Evolutionary conservation across 2,797 vertebrate genomes (phyloP).

Genomic region (Gymnopithys bicolor): DNA sequence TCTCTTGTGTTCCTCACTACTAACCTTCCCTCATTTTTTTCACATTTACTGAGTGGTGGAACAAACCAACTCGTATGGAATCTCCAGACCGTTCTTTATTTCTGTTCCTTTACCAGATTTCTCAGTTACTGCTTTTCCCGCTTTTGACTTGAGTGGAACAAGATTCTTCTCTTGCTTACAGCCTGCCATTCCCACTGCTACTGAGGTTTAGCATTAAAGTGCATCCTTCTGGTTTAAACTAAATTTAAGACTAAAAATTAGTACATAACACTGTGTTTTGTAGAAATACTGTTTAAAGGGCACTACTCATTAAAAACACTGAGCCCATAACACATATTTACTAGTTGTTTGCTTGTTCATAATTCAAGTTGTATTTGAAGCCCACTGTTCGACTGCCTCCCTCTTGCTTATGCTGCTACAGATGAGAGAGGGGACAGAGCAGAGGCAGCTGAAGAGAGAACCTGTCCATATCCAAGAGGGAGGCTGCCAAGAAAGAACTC

Average conservation of each 20-base stretch:
- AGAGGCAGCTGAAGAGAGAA: neutral
- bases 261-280: neutral
- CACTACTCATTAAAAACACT: neutral
- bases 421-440: neutral
- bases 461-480: neutral
- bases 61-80: neutral
- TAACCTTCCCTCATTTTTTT: neutral
- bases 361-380: neutral
- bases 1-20: neutral
- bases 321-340: neutral
- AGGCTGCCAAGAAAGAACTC: neutral
- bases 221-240: neutral
- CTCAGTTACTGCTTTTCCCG: neutral
- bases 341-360: neutral
- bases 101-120: neutral
- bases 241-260: neutral
- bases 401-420: neutral
- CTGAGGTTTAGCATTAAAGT: neutral
- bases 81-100: neutral
- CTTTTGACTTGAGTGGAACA: neutral
- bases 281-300: neutral
- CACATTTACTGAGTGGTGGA: neutral
- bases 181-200: neutral
- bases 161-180: neutral
- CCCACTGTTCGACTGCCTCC: neutral